Percentiles rank a stretch among this genome's conserved stretches.
Evolutionary conservation across 2,797 vertebrate species (phyloP).

Genomic region (Melanotaenia boesemani): DNA sequence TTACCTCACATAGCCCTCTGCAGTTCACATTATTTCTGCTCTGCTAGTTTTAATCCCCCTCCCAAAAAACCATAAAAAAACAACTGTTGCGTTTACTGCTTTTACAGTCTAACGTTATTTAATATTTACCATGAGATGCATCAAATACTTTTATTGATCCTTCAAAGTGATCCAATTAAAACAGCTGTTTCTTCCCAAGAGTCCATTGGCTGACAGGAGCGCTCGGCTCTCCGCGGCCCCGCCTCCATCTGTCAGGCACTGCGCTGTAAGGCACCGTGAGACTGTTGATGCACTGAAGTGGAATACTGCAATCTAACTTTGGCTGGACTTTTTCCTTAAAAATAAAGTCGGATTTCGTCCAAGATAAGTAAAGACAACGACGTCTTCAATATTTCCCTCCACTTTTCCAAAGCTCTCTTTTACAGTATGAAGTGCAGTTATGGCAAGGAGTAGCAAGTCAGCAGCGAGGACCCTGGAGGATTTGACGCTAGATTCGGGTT

Average conservation of each 20-base stretch:
- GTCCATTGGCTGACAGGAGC: constrained; percentile 70
- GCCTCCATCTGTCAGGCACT: constrained; percentile 72
- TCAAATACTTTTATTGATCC: constrained; percentile 42
- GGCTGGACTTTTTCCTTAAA: constrained; percentile 28
- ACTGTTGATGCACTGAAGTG: constrained; percentile 58
- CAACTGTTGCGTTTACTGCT: background rate
- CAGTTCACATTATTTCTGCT: background rate
- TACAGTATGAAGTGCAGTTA: constrained; percentile 95
- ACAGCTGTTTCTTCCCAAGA: constrained; percentile 38
- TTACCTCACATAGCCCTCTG: background rate
- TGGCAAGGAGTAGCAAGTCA: constrained; percentile 96
- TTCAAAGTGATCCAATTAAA: constrained; percentile 62
- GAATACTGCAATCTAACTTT: constrained; percentile 61
- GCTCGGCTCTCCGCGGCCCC: constrained; percentile 49
- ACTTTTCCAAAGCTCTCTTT: constrained; percentile 63
- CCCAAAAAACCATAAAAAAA: background rate
- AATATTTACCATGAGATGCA: constrained; percentile 7
- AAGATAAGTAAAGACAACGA: constrained; percentile 14
- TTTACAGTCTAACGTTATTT: constrained; percentile 5
- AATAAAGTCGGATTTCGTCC: constrained; percentile 3
- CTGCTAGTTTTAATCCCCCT: background rate
- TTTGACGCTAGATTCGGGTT: constrained; percentile 98
- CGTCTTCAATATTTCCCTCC: constrained; percentile 29
- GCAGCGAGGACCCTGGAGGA: constrained; percentile 96
- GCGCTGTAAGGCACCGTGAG: constrained; percentile 44